These are phyloP conservation scores for Miltochrista miniata DNA, from an alignment of 2,888 invertebrate genomes.

Conservation along the genomic window DNA sequence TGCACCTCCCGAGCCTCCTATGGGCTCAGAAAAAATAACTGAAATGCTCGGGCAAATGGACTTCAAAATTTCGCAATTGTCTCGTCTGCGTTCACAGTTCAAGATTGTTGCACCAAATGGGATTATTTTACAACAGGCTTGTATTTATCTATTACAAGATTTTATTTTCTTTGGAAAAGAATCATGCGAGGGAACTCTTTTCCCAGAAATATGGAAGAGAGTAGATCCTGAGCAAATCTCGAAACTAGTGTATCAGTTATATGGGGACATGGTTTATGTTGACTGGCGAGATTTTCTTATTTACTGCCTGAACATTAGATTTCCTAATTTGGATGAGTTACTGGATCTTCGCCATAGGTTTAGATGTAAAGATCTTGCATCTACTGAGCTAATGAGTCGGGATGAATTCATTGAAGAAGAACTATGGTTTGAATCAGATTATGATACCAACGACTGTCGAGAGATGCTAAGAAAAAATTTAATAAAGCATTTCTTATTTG, in stretches of 20 bases:
- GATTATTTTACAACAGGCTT: constrained; percentile 68
- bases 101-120: constrained; percentile 73
- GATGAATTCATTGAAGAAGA: constrained; percentile 55
- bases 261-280: constrained; percentile 80
- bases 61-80: constrained; percentile 67
- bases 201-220: constrained; percentile 67
- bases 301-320: constrained; percentile 81
- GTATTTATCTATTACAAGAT: constrained; percentile 80
- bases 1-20: constrained; percentile 37
- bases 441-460: constrained; percentile 47
- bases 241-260: constrained; percentile 71
- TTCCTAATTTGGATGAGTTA: constrained; percentile 81
- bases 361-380: constrained; percentile 69
- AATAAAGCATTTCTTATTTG: constrained; percentile 83
- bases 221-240: constrained; percentile 70
- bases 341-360: constrained; percentile 75
- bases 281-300: constrained; percentile 88
- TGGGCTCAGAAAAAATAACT: constrained; percentile 33
- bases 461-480: constrained; percentile 57
- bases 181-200: constrained; percentile 60
- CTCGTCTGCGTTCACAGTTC: constrained; percentile 61
- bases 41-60: constrained; percentile 53
- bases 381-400: constrained; percentile 62
- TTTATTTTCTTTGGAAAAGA: constrained; percentile 76
- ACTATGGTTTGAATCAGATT: constrained; percentile 71